Percentiles rank a stretch among this genome's conserved stretches.
Evolutionary conservation across 2,888 invertebrate species (phyloP).

Genomic region (Rhamnusium bicolor): DNA sequence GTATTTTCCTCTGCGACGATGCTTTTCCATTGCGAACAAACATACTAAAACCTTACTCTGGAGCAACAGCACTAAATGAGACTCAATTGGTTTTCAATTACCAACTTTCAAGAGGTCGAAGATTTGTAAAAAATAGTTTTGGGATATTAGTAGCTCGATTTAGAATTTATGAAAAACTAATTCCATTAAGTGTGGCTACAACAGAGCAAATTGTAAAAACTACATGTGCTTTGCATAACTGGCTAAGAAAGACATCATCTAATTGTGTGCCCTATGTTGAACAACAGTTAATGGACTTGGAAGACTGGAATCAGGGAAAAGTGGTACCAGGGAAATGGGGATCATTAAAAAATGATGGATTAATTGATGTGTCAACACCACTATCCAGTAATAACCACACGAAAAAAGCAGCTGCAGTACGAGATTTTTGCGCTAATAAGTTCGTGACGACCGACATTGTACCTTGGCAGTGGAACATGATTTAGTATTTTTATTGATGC

Average conservation of each 20-base stretch:
- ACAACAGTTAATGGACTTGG: neutral
- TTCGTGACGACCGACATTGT: conserved; percentile 46
- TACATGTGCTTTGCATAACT: conserved; percentile 55
- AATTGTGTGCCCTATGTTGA: neutral
- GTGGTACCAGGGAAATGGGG: neutral
- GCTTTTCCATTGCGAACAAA: conserved; percentile 51
- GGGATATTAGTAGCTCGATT: conserved; percentile 52
- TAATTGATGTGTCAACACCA: neutral
- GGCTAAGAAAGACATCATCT: conserved; percentile 37
- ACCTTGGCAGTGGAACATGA: no score
- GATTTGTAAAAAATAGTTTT: conserved; percentile 52
- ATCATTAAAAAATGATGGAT: neutral
- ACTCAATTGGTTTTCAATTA: neutral
- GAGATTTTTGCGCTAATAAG: conserved; percentile 48
- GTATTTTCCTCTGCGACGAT: conserved; percentile 40
- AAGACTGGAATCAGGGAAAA: neutral
- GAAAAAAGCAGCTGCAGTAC: conserved; percentile 9
- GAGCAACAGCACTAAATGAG: neutral
- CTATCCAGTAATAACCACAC: neutral
- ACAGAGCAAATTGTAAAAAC: conserved; percentile 48
- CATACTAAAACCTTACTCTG: no score
- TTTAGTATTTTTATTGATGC: no score
- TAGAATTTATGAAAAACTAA: no score
- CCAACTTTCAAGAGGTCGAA: neutral
- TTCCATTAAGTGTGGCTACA: conserved; percentile 28